Evolutionary conservation across 2,888 invertebrate species (phyloP).

Genomic region (Meiosimyza decipiens): DNA sequence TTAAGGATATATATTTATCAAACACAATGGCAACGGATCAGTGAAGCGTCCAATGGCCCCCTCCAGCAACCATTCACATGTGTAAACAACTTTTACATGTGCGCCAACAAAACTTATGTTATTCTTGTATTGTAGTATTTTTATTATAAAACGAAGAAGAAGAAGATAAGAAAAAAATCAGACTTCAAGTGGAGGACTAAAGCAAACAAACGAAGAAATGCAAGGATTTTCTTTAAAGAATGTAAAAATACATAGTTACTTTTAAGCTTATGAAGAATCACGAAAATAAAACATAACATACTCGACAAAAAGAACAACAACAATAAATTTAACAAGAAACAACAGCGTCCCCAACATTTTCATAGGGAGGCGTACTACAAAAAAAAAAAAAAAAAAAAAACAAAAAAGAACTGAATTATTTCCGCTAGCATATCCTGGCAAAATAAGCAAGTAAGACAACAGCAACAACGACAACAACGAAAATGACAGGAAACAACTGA

Average conservation of each 20-base stretch:
- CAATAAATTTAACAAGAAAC: conserved; percentile 33
- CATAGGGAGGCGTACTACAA: background rate
- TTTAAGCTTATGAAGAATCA: too few species aligned
- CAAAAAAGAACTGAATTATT: conserved; percentile 21
- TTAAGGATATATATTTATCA: conserved; percentile 1
- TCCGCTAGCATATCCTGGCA: conserved; percentile 16
- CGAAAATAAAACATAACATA: too few species aligned
- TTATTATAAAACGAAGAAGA: background rate
- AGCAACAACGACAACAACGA: conserved; percentile 3
- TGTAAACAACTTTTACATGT: conserved; percentile 28
- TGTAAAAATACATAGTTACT: background rate
- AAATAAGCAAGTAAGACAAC: conserved; percentile 11
- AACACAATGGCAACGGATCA: conserved; percentile 22
- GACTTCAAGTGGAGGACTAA: background rate
- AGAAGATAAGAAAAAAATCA: background rate
- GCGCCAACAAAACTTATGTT: conserved; percentile 3
- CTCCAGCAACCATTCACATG: conserved; percentile 19
- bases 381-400: too few species aligned
- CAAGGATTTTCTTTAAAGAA: background rate
- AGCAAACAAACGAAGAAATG: conserved; percentile 5
- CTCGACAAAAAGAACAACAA: too few species aligned
- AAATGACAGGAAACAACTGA: conserved; percentile 17
- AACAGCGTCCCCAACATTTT: background rate
- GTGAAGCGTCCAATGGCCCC: background rate
- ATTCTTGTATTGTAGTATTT: background rate